A percentile compares a stretch with the other conserved stretches of the same genome.
Conservation (phyloP, 92 coral and sea anemone genomes). For the Montipora capitata region DNA sequence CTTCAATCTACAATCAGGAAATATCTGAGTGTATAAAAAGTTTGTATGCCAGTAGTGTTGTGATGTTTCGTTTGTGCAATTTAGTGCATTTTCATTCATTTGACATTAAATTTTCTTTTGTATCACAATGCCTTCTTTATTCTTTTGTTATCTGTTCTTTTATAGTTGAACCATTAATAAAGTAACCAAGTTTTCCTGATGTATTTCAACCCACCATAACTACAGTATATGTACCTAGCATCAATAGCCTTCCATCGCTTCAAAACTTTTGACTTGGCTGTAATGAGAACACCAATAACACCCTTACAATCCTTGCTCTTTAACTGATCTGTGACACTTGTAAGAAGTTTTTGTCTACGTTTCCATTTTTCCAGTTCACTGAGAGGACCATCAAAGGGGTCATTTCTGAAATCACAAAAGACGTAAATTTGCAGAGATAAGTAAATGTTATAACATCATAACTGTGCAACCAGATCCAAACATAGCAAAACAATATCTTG, state of each 20-base stretch:
- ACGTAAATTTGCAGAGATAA: neutral
- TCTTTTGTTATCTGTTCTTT: no score
- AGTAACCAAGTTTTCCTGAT: no score
- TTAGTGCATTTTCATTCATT: no score
- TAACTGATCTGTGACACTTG: conserved; percentile 94
- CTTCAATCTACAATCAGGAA: no score
- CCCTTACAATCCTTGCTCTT: conserved; percentile 97
- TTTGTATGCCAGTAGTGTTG: no score
- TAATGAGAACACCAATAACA: conserved; percentile 92
- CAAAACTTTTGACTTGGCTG: conserved; percentile 95
- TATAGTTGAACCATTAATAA: no score
- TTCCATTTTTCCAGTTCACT: conserved; percentile 95
- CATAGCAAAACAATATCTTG: neutral
- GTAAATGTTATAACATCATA: neutral
- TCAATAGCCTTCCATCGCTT: conserved; percentile 96
- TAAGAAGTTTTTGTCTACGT: conserved; percentile 88
- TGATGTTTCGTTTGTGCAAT: no score
- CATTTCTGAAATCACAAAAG: conserved; percentile 55
- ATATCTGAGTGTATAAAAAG: no score
- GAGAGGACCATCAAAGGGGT: conserved; percentile 88
- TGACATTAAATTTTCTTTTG: no score
- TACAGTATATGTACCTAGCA: conserved; percentile 73
- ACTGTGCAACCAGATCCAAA: neutral
- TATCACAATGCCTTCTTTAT: no score
- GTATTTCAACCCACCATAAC: neutral